Percentiles rank a stretch among this genome's conserved stretches.
These are phyloP conservation scores for Eonycteris spelaea DNA, from an alignment of 2,113 vertebrate genomes.

Conservation along the genomic window DNA sequence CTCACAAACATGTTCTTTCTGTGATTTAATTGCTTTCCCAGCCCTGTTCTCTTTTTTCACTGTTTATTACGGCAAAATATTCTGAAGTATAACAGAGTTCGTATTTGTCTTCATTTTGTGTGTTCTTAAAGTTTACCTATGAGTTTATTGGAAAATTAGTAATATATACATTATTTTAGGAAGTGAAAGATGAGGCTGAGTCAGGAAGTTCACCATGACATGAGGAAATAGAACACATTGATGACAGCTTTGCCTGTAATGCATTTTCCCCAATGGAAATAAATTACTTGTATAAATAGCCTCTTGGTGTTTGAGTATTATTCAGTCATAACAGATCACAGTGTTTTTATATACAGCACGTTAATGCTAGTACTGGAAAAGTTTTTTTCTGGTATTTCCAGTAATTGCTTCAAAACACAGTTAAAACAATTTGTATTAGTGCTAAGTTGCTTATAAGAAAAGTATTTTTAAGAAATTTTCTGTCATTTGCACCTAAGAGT, in stretches of 20 bases:
- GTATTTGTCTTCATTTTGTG: conserved; percentile 26
- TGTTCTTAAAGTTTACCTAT: conserved; percentile 54
- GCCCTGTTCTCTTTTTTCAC: not conserved
- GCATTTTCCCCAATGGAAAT: conserved; percentile 61
- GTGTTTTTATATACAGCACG: conserved; percentile 25
- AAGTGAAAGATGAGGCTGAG: conserved; percentile 52
- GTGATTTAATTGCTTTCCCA: not conserved
- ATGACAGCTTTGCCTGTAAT: conserved; percentile 47
- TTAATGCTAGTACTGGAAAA: not conserved
- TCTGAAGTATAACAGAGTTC: not conserved
- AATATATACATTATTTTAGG: conserved; percentile 61
- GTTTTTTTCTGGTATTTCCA: not conserved
- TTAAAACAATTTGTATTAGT: conserved; percentile 29
- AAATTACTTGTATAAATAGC: conserved; percentile 81
- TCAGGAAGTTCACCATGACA: not conserved
- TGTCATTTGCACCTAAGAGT: conserved; percentile 46
- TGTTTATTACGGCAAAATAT: not conserved
- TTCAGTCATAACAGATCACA: not conserved
- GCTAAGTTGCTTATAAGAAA: conserved; percentile 62
- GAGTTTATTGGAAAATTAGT: conserved; percentile 79
- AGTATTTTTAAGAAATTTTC: conserved; percentile 58
- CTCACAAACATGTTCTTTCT: not conserved
- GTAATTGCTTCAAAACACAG: not conserved
- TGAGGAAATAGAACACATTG: not conserved
- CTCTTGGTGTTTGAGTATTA: not conserved